These are phyloP conservation scores for Dendrophyllia cribrosa DNA, from an alignment of 64 coral and sea anemone genomes.

Conservation along the genomic window DNA sequence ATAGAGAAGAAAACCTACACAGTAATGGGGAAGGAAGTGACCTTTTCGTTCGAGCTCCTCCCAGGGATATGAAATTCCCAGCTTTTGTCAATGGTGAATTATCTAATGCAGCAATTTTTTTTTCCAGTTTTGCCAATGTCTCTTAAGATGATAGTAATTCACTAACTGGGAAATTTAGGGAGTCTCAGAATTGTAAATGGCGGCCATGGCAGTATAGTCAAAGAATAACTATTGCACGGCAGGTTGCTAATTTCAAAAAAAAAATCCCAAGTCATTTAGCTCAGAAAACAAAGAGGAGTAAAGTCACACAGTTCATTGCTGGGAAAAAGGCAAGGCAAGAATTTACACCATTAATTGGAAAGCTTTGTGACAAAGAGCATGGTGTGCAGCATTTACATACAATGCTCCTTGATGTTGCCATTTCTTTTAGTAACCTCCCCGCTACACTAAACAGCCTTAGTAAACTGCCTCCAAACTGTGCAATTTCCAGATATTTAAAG, in stretches of 20 bases:
- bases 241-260: constrained; percentile 42
- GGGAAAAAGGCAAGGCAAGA: constrained; percentile 59
- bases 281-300: background rate
- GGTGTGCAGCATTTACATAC: constrained; percentile 45
- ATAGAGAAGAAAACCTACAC: constrained; percentile 40
- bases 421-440: constrained; percentile 55
- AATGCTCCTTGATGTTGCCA: constrained; percentile 45
- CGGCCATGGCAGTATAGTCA: constrained; percentile 46
- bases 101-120: constrained; percentile 58
- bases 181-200: constrained; percentile 5
- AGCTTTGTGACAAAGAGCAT: constrained; percentile 71
- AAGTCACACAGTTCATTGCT: constrained; percentile 64
- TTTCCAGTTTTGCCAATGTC: constrained; percentile 78
- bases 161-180: constrained; percentile 59
- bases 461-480: background rate
- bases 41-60: constrained; percentile 62
- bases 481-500: background rate
- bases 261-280: constrained; percentile 24
- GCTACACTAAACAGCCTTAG: background rate
- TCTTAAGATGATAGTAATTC: background rate
- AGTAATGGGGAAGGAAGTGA: constrained; percentile 24
- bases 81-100: constrained; percentile 70
- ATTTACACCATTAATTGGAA: constrained; percentile 48
- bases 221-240: constrained; percentile 42
- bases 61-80: constrained; percentile 64